These are phyloP conservation scores for Scaptomyza parva DNA, from an alignment of 2,888 invertebrate species.

Conservation along the genomic window DNA sequence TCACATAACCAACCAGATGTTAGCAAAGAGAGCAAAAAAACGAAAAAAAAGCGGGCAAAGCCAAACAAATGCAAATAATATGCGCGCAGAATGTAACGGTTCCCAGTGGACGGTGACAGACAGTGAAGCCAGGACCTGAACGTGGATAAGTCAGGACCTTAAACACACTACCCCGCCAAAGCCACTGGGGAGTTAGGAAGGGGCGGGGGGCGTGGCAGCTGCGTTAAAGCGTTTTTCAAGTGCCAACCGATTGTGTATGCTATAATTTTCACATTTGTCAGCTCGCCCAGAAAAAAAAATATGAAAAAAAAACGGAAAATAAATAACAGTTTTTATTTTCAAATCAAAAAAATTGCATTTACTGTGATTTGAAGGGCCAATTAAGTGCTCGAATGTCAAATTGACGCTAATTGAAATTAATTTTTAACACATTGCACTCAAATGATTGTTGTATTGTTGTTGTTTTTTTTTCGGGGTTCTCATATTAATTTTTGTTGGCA, in stretches of 20 bases:
- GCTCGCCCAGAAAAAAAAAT: constrained; percentile 1
- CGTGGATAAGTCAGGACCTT: constrained; percentile 8
- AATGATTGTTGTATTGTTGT: constrained; percentile 10
- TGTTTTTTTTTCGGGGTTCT: background rate
- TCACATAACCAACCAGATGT: constrained; percentile 31
- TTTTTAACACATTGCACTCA: constrained; percentile 42
- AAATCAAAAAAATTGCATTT: constrained; percentile 38
- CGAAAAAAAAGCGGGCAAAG: constrained; percentile 14
- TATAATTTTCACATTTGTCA: constrained; percentile 59
- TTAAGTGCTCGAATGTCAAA: constrained; percentile 23
- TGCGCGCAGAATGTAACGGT: constrained; percentile 31
- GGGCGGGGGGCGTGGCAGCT: constrained; percentile 58
- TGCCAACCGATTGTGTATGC: constrained; percentile 56
- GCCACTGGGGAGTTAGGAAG: background rate
- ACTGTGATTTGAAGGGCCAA: constrained; percentile 23
- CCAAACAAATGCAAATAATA: constrained; percentile 50
- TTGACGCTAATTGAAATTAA: constrained; percentile 76
- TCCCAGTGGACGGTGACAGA: constrained; percentile 22
- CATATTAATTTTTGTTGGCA: constrained; percentile 56
- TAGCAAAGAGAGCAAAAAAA: background rate
- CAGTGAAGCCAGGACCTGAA: constrained; percentile 7
- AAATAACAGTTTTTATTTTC: constrained; percentile 1
- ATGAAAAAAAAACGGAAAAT: background rate
- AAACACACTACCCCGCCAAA: background rate
- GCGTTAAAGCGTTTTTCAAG: constrained; percentile 51